Base-by-base conservation (phyloP, 2,797 vertebrate genomes). In the Columba guinea region DNA sequence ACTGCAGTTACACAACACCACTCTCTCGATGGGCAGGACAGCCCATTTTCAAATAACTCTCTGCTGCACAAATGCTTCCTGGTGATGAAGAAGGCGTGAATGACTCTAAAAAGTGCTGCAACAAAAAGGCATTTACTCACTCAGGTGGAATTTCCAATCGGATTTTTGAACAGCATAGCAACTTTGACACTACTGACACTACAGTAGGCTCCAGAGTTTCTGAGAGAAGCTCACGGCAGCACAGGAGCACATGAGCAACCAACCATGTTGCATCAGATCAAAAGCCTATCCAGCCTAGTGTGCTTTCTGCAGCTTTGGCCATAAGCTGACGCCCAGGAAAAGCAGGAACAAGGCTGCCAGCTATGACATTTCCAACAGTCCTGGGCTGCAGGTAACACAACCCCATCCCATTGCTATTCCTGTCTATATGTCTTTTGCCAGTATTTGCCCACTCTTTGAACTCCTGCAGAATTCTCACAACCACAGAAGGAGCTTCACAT, bases 41-140 rank as follows among this genome's bases (percentile, higher is more conserved):
- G 77, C 84, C 56, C 74, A 82, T 76, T 94, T 89, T 87, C 92
- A 95, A 95, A 95, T 93, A 90, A 56, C 52, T 90, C 62, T 41
- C 48, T 39, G 71, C 70, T 46, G 37, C 46, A 76, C 86, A 90
- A 94, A 92, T 22, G 67, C 74, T 97, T 95, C 92, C 94, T 94
- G 84, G 59, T 93, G 70, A 96, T 86, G 88, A 90, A 74, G 90
- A 15, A 6, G 48, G 70, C 2, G 0, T 84, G 88, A 94, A 82
- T 59, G 49, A 91, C 90, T 95, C 58, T 13, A 79, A 90, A 86
- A 86, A 79, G 63, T 69, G 67, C 85, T 86, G 48, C 1, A 3
- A 94, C 2, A 4, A 75, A 94, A 86, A 87, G 55, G 35, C 44
- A 73, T 95, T 91, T 96, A 94, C 86, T 96, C 86, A 91, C 32